Base-by-base conservation (phyloP, 2,888 invertebrate species). In the Archaeoteleia sp. region DNA sequence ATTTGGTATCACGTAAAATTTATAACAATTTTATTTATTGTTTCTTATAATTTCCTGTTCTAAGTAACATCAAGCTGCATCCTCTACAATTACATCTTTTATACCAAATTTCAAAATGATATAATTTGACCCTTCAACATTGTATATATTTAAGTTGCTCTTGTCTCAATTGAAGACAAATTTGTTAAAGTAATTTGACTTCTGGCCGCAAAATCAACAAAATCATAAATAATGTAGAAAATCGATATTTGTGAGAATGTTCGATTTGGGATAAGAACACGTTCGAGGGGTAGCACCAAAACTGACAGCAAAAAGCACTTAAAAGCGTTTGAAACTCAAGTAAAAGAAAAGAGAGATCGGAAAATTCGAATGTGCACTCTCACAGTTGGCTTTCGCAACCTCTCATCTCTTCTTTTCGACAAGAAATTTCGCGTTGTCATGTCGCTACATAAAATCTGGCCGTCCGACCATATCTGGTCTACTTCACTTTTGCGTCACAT, bases 221-320 rank as follows among this genome's bases (percentile, higher is more conserved):
- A 51, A 48, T 57, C 45, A 30, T 14, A 25, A n/a, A n/a, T n/a
- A n/a, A n/a, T n/a, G n/a, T n/a, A 15, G n/a, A 12, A 43, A 51
- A 57, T 65, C 51, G 34, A 51, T 51, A 43, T 17, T 23, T 15
- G 17, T 35, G n/a, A 43, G 25, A 20, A 29, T 37, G 23, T 32
- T 25, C 8, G 39, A 7, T 32, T 49, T 7, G 10, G 46, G 12
- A 17, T 45, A 61, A 61, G 49, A 60, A 51, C 55, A 49, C 42
- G n/a, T 54, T 35, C 8, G 43, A 17, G 30, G 34, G 29, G 23
- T 25, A 35, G 32, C 14, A 17, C 10, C 9, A 23, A 63, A 63
- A 48, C 55, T 55, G 63, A 70, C 70, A 67, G 25, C 54, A 46
- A 30, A 70, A 70, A 67, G 53, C 67, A 70, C 70, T 63, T 63